Percentiles rank a stretch among this genome's conserved stretches.
phyloP scores from a whole-genome alignment of 1,140 invertebrate species.

The Trichonephila clavipes region DNA sequence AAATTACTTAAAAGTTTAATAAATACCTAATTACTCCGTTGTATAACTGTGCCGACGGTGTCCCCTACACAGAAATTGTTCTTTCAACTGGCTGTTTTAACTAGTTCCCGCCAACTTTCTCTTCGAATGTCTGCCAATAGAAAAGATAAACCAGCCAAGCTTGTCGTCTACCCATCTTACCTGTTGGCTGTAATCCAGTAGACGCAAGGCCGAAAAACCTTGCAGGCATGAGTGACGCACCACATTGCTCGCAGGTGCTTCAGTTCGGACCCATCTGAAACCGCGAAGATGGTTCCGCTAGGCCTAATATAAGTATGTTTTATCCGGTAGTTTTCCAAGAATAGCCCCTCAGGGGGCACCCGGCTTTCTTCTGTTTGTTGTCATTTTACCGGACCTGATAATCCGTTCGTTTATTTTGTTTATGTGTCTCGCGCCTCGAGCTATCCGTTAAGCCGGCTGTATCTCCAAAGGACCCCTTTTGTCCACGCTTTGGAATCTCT shows the following conservation, averaged over 20 bases:
- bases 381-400: background rate
- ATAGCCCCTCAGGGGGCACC: slow-evolving; percentile 39
- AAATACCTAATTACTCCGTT: no score
- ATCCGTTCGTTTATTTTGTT: slow-evolving; percentile 1
- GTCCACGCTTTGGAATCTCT: background rate
- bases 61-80: no score
- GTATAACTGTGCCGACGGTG: no score
- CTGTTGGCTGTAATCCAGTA: slow-evolving; percentile 57
- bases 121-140: slow-evolving; percentile 5
- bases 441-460: background rate
- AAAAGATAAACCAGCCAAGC: slow-evolving; percentile 35
- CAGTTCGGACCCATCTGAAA: slow-evolving; percentile 13
- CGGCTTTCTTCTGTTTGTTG: background rate
- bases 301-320: slow-evolving; percentile 61
- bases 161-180: slow-evolving; percentile 34
- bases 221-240: slow-evolving; percentile 73
- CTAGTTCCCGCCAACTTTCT: background rate
- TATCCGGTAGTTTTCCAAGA: background rate
- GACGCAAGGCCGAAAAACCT: slow-evolving; percentile 60
- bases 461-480: background rate
- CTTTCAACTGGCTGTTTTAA: background rate
- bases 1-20: no score
- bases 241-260: slow-evolving; percentile 61
- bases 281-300: slow-evolving; percentile 70
- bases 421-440: background rate